Percentiles rank a stretch among this genome's conserved stretches.
phyloP scores from a whole-genome alignment of 1,140 invertebrate species.

The Thaumetopoea pityocampa region DNA sequence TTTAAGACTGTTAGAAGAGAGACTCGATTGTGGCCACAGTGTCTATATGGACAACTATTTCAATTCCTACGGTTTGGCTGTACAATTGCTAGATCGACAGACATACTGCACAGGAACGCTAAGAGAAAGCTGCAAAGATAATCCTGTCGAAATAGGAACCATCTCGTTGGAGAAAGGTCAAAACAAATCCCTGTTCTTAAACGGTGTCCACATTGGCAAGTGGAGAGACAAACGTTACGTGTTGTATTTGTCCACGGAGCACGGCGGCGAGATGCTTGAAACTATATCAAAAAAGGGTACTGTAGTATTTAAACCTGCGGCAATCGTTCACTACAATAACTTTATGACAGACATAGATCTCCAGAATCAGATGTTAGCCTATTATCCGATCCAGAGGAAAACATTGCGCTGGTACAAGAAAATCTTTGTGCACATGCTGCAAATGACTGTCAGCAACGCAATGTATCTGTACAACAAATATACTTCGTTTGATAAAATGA shows the following conservation, averaged over 20 bases:
- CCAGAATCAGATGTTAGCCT: constrained; percentile 44
- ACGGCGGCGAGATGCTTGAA: constrained; percentile 15
- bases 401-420: constrained; percentile 44
- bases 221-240: constrained; percentile 32
- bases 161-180: too few species aligned
- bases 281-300: constrained; percentile 20
- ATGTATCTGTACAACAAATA: constrained; percentile 27
- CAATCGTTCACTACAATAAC: constrained; percentile 40
- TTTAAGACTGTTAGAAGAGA: too few species aligned
- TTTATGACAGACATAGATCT: constrained; percentile 38
- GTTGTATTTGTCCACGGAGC: constrained; percentile 21
- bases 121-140: constrained; percentile 24
- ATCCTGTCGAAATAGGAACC: constrained; percentile 22
- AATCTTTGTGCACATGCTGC: constrained; percentile 28
- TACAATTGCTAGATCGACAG: constrained; percentile 27
- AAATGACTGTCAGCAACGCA: constrained; percentile 30
- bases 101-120: constrained; percentile 35
- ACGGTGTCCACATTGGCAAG: constrained; percentile 30
- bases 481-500: constrained; percentile 24
- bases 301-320: constrained; percentile 28
- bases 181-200: constrained; percentile 26
- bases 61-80: constrained; percentile 24
- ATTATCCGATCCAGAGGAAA: constrained; percentile 43
- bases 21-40: too few species aligned
- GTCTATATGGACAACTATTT: constrained; percentile 52